Evolutionary conservation across 2,888 invertebrate genomes (phyloP).

Genomic region (Osedax fenrisi): DNA sequence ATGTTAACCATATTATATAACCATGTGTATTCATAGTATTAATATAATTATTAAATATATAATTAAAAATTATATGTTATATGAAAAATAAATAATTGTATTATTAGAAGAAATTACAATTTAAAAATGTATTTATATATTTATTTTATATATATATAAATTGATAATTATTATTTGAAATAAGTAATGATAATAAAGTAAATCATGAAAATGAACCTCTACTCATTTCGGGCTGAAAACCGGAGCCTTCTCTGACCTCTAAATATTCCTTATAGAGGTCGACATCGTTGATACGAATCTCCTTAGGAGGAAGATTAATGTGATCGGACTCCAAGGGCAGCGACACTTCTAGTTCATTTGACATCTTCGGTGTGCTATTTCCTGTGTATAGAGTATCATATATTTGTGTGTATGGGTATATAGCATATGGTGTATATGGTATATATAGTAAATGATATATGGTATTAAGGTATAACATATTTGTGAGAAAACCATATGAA

Average conservation of each 20-base stretch:
- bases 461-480: too few species aligned
- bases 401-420: too few species aligned
- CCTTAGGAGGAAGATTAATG: constrained; percentile 42
- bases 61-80: background rate
- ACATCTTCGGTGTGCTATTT: constrained; percentile 41
- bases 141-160: too few species aligned
- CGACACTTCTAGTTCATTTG: constrained; percentile 47
- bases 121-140: too few species aligned
- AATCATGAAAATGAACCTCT: constrained; percentile 10
- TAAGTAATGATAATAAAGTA: background rate
- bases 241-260: constrained; percentile 44
- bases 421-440: too few species aligned
- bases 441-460: too few species aligned
- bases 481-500: too few species aligned
- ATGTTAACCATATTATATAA: too few species aligned
- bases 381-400: too few species aligned
- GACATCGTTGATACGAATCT: constrained; percentile 38
- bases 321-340: constrained; percentile 44
- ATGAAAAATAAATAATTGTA: too few species aligned
- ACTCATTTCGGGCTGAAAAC: constrained; percentile 28
- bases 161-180: background rate
- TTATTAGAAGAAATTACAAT: too few species aligned
- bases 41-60: background rate
- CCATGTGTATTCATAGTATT: too few species aligned
- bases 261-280: constrained; percentile 47